Evolutionary conservation across 2,113 vertebrate species (phyloP).

Genomic region (Tautogolabrus adspersus): DNA sequence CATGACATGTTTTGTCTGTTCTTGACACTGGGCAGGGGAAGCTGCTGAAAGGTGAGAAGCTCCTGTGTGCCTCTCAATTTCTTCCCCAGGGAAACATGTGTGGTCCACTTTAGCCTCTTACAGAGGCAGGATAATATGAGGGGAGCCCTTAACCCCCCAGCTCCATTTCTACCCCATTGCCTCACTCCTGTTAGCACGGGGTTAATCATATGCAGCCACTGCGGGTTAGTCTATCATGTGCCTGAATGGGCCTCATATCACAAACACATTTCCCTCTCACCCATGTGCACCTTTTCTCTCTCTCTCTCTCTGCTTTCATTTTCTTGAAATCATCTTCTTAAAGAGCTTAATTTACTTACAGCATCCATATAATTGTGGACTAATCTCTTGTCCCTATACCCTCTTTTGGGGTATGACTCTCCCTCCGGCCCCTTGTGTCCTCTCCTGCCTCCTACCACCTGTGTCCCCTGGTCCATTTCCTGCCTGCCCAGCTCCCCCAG

Average conservation of each 20-base stretch:
- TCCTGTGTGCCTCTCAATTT: constrained; percentile 57
- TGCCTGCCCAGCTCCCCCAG: constrained; percentile 59
- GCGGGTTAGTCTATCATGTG: constrained; percentile 64
- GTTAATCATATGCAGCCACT: constrained; percentile 77
- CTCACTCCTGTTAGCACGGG: constrained; percentile 66
- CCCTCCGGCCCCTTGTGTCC: constrained; percentile 66
- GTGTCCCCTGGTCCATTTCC: constrained; percentile 74
- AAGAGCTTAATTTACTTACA: constrained; percentile 20
- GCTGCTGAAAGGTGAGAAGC: constrained; percentile 70
- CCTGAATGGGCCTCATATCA: constrained; percentile 70
- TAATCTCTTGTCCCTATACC: constrained; percentile 38
- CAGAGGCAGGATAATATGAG: constrained; percentile 67
- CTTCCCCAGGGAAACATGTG: constrained; percentile 71
- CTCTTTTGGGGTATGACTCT: constrained; percentile 43
- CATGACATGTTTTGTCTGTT: constrained; percentile 40
- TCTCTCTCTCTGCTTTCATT: background rate
- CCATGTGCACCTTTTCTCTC: constrained; percentile 33
- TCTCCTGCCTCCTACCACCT: constrained; percentile 66
- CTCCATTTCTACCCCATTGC: constrained; percentile 57
- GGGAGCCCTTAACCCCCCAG: constrained; percentile 69
- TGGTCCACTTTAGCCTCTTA: constrained; percentile 71
- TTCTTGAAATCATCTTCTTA: constrained; percentile 14
- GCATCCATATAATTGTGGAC: constrained; percentile 35
- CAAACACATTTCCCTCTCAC: constrained; percentile 68
- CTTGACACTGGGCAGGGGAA: constrained; percentile 60